Base-by-base conservation (phyloP, 2,797 vertebrate genomes). In the Gymnoscopelus microlampas region DNA sequence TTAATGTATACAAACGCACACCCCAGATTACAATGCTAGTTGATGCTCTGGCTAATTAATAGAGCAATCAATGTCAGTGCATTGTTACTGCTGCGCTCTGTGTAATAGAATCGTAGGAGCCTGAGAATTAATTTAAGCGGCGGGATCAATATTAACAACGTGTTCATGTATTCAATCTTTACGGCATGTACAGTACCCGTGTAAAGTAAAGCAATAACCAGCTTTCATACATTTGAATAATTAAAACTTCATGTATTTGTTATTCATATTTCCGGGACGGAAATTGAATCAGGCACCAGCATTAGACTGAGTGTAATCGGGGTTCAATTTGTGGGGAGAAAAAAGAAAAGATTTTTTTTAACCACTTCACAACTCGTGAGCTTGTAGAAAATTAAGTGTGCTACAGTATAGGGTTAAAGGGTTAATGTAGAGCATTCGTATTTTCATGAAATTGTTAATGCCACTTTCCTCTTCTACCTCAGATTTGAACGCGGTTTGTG, bases 261-360 rank as follows among this genome's bases (percentile, higher is more conserved):
- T 79, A 83, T 70, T 65, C 75, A 62, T 39, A 39, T 78, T 63
- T 80, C 64, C 68, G 58, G 71, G 64, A 74, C 63, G 65, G 65
- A 86, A 85, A 89, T 84, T 77, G 76, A 74, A 87, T 85, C 70
- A 68, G 60, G 71, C 56, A 49, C 59, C 59, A 73, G 77, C 79
- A 70, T 79, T 26, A 29, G 60, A 60, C 66, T 78, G 84, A 70
- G 77, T 59, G 68, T 60, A 73, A 88, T 85, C 39, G 8, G 39
- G 39, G 9, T 44, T 44, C 7, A 44, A 8, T 44, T 9, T 44
- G 39, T 9, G 39, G 8, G 8, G 8, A 6, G 7, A 35, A 35
- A 35, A 19, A 19, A 19, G 19, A 19, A 19, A 19, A 19, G 19
- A 19, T 6, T 35, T 35, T 35, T 39, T 39, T 39, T 7, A 39